phyloP scores from a whole-genome alignment of 1,140 invertebrate genomes.

The Ylistrum balloti region DNA sequence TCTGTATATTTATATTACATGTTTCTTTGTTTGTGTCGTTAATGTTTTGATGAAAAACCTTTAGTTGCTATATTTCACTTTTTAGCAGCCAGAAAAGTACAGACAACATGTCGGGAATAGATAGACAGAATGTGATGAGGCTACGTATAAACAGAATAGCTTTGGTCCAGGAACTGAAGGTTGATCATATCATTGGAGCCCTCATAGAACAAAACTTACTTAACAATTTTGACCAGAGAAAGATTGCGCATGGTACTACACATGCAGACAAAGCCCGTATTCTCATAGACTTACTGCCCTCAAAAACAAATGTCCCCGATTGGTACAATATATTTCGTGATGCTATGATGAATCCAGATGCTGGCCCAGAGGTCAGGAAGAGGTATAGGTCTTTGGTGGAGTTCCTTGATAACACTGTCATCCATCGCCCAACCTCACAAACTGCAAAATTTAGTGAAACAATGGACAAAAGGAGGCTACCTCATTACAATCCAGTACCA shows the following conservation, averaged over 20 bases:
- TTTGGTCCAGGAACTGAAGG: constrained; percentile 77
- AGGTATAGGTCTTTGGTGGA: constrained; percentile 78
- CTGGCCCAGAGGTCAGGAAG: constrained; percentile 68
- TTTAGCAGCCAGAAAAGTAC: constrained; percentile 57
- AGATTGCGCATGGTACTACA: constrained; percentile 73
- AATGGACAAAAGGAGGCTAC: constrained; percentile 62
- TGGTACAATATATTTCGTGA: constrained; percentile 79
- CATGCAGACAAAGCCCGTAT: constrained; percentile 76
- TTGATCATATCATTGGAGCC: constrained; percentile 76
- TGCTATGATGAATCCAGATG: constrained; percentile 72
- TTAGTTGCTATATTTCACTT: too few relatives aligned
- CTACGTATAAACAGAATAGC: constrained; percentile 80
- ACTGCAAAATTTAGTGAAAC: constrained; percentile 64
- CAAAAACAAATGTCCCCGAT: constrained; percentile 71
- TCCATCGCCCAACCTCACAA: constrained; percentile 72
- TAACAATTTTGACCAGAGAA: constrained; percentile 69
- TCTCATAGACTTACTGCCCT: constrained; percentile 77
- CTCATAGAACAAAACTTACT: constrained; percentile 71
- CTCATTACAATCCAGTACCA: constrained; percentile 74
- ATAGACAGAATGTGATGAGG: constrained; percentile 78
- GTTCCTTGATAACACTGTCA: constrained; percentile 81
- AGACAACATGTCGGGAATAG: constrained; percentile 66
- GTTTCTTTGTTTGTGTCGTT: too few relatives aligned
- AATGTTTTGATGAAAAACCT: too few relatives aligned
- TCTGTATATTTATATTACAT: too few relatives aligned